Base-by-base conservation (phyloP, 2,797 vertebrate species). In the Sciurus carolinensis region DNA sequence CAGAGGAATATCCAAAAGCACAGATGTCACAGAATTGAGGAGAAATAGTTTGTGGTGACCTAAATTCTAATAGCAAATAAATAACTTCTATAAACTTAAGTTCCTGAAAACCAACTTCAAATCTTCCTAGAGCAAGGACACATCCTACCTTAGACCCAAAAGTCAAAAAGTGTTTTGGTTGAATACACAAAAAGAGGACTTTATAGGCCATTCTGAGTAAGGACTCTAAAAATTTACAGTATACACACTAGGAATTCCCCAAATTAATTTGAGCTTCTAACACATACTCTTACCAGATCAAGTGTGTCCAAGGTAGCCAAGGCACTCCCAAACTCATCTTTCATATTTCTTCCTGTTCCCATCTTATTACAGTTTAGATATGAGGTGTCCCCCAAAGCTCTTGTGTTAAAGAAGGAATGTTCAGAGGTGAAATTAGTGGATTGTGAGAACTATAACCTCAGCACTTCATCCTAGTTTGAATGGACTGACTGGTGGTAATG, bases 71-170 rank as follows among this genome's bases (percentile, higher is more conserved):
- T n/a, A 14, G 7, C 20, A 44, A 67, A 59, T 50, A 33, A 52
- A 44, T 47, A 81, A 85, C n/a, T 90, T 75, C 44, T 77, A 2
- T 54, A n/a, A 57, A 3, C 7, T 52, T 75, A 59, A 80, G 15
- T 1, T 67, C 9, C 42, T 94, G 36, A 47, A 94, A 95, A 89
- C 28, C 71, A 94, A 22, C 30, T 96, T 93, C 71, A 90, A 54
- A 93, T 17, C 80, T 87, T 5, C 24, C 22, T 42, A 76, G 26
- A 4, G 87, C 10, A n/a, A 75, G 11, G 22, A 39, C 14, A 87
- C 10, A 20, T 10, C 3, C 39, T 85, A n/a, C 24, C 33, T 87
- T 71, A 85, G 44, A 62, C 73, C 12, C 54, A 44, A 67, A 90
- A 82, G 26, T 36, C 39, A 81, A 57, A 95, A 73, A 3, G 1